Percentiles rank a stretch among this genome's conserved stretches.
These are phyloP conservation scores for Microctenopoma stevenorrisi DNA, from an alignment of 2,797 vertebrate species.

Conservation along the genomic window DNA sequence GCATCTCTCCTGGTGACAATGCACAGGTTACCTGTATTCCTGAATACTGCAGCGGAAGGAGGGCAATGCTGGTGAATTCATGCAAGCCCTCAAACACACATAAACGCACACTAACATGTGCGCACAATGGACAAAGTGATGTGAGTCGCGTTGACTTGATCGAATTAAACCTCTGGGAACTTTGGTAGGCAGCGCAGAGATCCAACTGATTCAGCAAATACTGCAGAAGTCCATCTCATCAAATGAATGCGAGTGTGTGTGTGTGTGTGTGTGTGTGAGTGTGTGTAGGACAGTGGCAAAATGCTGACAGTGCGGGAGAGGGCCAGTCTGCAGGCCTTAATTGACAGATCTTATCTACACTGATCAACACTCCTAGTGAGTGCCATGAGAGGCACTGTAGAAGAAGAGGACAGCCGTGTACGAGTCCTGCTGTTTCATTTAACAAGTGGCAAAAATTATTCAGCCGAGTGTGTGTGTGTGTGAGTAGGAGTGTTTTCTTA, in stretches of 20 bases:
- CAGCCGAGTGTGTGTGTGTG: not conserved
- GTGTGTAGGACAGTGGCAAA: constrained; percentile 43
- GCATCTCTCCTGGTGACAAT: constrained; percentile 23
- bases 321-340: constrained; percentile 59
- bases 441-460: constrained; percentile 31
- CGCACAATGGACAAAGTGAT: constrained; percentile 30
- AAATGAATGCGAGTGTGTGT: constrained; percentile 51
- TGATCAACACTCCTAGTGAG: constrained; percentile 58
- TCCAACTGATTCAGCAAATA: constrained; percentile 73
- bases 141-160: constrained; percentile 63
- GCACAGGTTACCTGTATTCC: constrained; percentile 11
- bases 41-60: constrained; percentile 1
- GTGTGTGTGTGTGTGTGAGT: constrained; percentile 10
- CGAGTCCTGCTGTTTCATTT: constrained; percentile 23
- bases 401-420: constrained; percentile 21
- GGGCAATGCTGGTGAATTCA: constrained; percentile 21
- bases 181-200: constrained; percentile 62
- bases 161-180: constrained; percentile 73
- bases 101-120: constrained; percentile 24
- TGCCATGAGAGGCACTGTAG: constrained; percentile 18
- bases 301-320: constrained; percentile 61
- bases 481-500: constrained; percentile 63
- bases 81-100: constrained; percentile 6
- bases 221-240: constrained; percentile 65
- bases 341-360: constrained; percentile 73